Conservation (phyloP, 2,888 invertebrate genomes). For the Netelia inedita region DNA sequence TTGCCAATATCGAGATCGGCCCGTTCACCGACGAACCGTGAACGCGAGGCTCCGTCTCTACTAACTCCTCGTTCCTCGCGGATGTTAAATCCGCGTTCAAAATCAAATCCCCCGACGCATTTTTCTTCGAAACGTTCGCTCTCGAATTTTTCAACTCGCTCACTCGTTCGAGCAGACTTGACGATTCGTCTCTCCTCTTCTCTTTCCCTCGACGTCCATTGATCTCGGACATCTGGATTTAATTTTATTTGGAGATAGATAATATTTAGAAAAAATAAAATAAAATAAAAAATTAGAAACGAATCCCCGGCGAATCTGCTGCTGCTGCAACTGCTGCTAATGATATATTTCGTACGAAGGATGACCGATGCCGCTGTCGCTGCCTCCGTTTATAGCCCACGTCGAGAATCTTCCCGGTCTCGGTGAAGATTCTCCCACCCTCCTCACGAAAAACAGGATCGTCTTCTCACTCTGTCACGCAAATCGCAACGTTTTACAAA, state of each 20-base stretch:
- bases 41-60: not conserved
- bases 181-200: conserved; percentile 17
- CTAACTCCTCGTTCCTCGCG: not conserved
- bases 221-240: conserved; percentile 8
- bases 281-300: not conserved
- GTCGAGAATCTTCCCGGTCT: conserved; percentile 14
- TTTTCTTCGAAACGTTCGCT: not conserved
- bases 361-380: conserved; percentile 46
- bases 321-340: conserved; percentile 47
- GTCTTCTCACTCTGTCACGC: not conserved
- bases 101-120: not conserved
- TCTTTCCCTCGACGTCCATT: not conserved
- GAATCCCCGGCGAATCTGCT: conserved; percentile 27
- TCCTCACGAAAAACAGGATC: conserved; percentile 8
- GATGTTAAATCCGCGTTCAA: conserved; percentile 1
- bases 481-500: conserved; percentile 40
- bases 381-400: conserved; percentile 34
- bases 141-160: conserved; percentile 13
- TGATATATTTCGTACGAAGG: conserved; percentile 15
- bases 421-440: conserved; percentile 11
- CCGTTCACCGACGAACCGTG: not conserved
- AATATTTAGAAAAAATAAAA: not conserved
- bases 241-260: not conserved
- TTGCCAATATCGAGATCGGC: conserved; percentile 19
- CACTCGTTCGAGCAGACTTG: conserved; percentile 48